Percentiles rank a stretch among this genome's conserved stretches.
Conservation (phyloP, 2,113 vertebrate species). For the Rhea americana region DNA sequence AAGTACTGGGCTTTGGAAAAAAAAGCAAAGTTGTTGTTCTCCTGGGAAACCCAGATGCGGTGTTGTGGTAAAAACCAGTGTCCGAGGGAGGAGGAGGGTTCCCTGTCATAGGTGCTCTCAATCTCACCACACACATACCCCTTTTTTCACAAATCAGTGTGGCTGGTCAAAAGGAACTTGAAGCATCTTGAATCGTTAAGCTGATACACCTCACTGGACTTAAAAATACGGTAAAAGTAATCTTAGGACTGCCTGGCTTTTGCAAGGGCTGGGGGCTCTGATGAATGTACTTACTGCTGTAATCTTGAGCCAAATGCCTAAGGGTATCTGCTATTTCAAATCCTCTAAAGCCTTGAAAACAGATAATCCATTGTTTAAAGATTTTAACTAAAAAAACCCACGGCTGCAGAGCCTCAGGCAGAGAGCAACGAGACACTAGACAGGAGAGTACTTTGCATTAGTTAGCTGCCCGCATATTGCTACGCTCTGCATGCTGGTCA, state of each 20-base stretch:
- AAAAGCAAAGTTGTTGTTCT: neutral
- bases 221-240: neutral
- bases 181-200: neutral
- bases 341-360: conserved; percentile 60
- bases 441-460: conserved; percentile 29
- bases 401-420: conserved; percentile 51
- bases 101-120: neutral
- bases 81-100: neutral
- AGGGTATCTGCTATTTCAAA: conserved; percentile 58
- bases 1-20: neutral
- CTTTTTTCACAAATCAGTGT: neutral
- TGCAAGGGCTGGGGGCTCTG: conserved; percentile 14
- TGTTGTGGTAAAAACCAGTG: neutral
- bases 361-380: conserved; percentile 66
- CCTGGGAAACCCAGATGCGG: neutral
- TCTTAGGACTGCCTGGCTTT: conserved; percentile 10
- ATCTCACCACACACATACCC: neutral
- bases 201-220: neutral
- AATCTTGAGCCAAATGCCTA: conserved; percentile 58
- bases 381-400: conserved; percentile 55
- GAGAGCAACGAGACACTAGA: conserved; percentile 33
- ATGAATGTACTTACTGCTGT: conserved; percentile 42
- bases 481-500: neutral
- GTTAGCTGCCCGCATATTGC: conserved; percentile 15
- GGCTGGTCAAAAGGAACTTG: neutral